phyloP scores from a whole-genome alignment of 1,140 invertebrate genomes.

The Spodoptera litura region DNA sequence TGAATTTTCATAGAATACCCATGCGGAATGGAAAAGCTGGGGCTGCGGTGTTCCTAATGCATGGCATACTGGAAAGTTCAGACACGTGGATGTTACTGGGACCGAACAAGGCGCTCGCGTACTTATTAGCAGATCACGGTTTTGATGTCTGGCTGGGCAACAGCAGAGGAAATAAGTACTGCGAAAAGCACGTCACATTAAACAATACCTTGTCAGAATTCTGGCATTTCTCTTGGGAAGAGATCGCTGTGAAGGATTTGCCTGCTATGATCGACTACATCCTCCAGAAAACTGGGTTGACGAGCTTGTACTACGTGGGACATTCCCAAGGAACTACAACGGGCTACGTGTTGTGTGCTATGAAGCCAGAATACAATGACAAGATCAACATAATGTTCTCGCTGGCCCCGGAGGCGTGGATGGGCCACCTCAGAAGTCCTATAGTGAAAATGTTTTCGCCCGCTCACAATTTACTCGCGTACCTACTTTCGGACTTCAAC shows the following conservation, averaged over 20 bases:
- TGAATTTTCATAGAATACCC: slow-evolving; percentile 87
- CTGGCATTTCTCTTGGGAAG: slow-evolving; percentile 88
- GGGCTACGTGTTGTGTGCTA: slow-evolving; percentile 85
- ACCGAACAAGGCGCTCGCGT: slow-evolving; percentile 83
- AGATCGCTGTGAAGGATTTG: slow-evolving; percentile 91
- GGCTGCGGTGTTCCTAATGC: slow-evolving; percentile 87
- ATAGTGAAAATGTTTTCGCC: slow-evolving; percentile 79
- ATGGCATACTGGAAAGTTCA: slow-evolving; percentile 88
- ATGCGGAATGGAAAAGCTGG: slow-evolving; percentile 52
- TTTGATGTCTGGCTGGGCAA: slow-evolving; percentile 93
- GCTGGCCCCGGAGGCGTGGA: slow-evolving; percentile 89
- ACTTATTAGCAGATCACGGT: slow-evolving; percentile 85
- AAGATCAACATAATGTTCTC: slow-evolving; percentile 89
- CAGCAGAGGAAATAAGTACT: slow-evolving; percentile 90
- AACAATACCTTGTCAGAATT: slow-evolving; percentile 70
- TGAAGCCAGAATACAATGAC: slow-evolving; percentile 88
- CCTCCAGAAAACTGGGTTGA: slow-evolving; percentile 82
- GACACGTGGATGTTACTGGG: slow-evolving; percentile 87
- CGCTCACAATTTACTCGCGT: slow-evolving; percentile 84
- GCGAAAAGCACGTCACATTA: slow-evolving; percentile 84
- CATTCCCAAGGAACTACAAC: slow-evolving; percentile 86
- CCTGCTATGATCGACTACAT: slow-evolving; percentile 91
- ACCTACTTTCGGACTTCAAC: slow-evolving; percentile 85
- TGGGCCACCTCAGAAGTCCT: slow-evolving; percentile 87
- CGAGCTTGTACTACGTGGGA: slow-evolving; percentile 88